Evolutionary conservation across 2,113 vertebrate genomes (phyloP), one percentile per base, ranked within the genome.

Genomic region (Ellobius talpinus): DNA sequence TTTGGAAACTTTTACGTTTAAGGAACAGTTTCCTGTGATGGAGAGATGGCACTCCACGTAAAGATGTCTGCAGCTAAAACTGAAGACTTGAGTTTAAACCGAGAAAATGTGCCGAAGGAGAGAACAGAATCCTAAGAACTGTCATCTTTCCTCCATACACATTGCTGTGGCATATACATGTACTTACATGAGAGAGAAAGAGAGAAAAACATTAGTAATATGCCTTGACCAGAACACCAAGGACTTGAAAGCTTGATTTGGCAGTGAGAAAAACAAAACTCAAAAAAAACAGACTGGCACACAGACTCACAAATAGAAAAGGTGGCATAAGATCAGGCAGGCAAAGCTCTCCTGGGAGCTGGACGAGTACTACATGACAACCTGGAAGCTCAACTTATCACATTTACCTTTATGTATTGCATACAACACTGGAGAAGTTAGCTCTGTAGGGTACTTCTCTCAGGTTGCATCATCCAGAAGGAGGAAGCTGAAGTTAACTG

Each of bases 251-350:
- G 12, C 24, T 26, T 29, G 24, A 76, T 1, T 45, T 10, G 73
- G 21, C 23, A 76, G 12, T 26, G 36, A 73, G n/a, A n/a, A 73
- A 39, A 70, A 58, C 1, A 58, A 58, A 58, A 58, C 6, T n/a
- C n/a, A n/a, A 58, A 58, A 21, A 7, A 2, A 58, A 58, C 19
- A 17, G 39, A 26, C 39, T 24, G 23, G 45, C 42, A 45, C 24
- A 29, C 73, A 45, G 10, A 74, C 23, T 6, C 17, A 9, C 39
- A 26, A 42, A 74, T 11, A 42, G 39, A 42, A 13, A 74, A 45
- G 23, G 10, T 45, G 24, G 24, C 4, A 45, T 45, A 11, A 11
- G 72, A 12, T 23, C 19, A 23, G n/a, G 19, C 0, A 0, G 8
- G 9, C 42, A 45, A 45, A 76, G 4, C 12, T 45, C 42, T 76